Evolutionary conservation across 2,888 invertebrate species (phyloP).

Genomic region (Spialia ferax): DNA sequence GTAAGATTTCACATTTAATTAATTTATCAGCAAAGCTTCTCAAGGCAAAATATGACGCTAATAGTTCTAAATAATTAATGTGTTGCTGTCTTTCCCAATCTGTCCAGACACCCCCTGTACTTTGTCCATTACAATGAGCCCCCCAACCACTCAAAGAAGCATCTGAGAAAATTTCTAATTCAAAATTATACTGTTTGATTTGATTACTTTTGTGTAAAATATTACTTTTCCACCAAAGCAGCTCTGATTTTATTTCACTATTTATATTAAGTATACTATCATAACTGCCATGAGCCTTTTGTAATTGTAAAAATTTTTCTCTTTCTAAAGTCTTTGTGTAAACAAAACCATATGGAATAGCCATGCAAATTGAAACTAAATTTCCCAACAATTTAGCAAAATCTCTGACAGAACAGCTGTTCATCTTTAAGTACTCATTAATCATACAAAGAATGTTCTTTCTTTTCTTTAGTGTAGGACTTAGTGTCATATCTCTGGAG

Average conservation of each 20-base stretch:
- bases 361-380: conserved; percentile 2
- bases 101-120: background rate
- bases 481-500: background rate
- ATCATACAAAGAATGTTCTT: background rate
- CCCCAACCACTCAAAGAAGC: background rate
- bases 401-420: background rate
- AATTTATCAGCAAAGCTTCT: background rate
- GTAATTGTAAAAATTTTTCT: background rate
- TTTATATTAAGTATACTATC: background rate
- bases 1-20: background rate
- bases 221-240: background rate
- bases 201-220: conserved; percentile 1
- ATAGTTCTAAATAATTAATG: background rate
- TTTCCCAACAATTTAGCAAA: background rate
- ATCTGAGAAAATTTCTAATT: background rate
- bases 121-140: background rate
- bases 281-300: background rate
- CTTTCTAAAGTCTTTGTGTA: conserved; percentile 3
- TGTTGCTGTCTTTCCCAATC: background rate
- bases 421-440: background rate
- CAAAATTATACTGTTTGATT: background rate
- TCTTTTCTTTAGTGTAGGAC: conserved; percentile 1
- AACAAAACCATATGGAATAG: background rate
- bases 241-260: background rate
- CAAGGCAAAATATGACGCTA: background rate